Evolutionary conservation across 2,113 vertebrate genomes (phyloP).

Genomic region (Naja naja): DNA sequence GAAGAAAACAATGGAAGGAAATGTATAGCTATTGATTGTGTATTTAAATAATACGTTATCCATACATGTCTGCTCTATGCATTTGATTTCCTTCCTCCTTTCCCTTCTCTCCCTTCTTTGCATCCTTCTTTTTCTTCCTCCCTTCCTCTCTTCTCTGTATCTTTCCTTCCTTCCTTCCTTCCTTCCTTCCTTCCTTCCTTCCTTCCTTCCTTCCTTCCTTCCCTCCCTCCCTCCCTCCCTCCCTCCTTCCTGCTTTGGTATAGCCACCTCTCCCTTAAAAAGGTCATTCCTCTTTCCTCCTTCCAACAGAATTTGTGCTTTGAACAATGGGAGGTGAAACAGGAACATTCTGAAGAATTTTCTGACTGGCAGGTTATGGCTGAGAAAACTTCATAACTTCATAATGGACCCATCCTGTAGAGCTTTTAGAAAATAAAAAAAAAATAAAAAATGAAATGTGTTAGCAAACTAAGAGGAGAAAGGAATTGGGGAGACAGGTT

Average conservation of each 20-base stretch:
- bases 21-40: accelerated
- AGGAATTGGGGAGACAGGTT: too few relatives aligned
- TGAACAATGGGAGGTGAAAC: neutral
- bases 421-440: neutral
- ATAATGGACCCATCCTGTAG: neutral
- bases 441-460: neutral
- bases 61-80: neutral
- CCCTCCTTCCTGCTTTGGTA: slow-evolving; percentile 21
- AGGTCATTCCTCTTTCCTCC: slow-evolving; percentile 37
- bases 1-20: slow-evolving; percentile 1
- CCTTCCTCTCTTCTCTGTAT: neutral
- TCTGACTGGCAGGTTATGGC: too few relatives aligned
- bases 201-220: neutral
- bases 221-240: neutral
- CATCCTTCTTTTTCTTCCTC: neutral
- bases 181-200: neutral
- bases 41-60: neutral
- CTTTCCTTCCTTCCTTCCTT: neutral
- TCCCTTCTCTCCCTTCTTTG: slow-evolving; percentile 10
- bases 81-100: slow-evolving; percentile 26
- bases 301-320: slow-evolving; percentile 23
- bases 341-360: neutral
- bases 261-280: slow-evolving; percentile 42
- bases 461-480: neutral
- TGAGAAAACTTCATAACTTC: neutral